Conservation (phyloP, 2,113 vertebrate genomes). For the Corvus moneduloides region DNA sequence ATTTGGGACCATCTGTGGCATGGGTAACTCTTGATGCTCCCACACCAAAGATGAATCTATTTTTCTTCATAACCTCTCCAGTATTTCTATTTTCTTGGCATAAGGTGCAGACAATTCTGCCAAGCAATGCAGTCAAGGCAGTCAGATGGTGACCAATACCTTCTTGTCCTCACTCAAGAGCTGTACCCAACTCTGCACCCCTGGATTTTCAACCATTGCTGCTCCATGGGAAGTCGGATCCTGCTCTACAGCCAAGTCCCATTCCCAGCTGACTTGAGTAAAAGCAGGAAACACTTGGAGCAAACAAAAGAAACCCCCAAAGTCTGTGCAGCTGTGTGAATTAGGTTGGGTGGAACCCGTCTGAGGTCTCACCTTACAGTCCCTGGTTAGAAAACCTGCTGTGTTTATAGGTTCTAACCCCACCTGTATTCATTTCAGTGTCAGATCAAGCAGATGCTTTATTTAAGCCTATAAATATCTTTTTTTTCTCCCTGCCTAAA, state of each 20-base stretch:
- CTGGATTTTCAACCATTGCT: not conserved
- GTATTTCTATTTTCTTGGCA: not conserved
- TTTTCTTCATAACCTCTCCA: not conserved
- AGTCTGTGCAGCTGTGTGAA: not conserved
- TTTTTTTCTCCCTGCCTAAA: not conserved
- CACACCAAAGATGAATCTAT: not conserved
- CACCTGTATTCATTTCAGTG: not conserved
- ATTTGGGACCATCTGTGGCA: not conserved
- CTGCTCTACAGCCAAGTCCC: not conserved
- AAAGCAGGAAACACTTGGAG: not conserved
- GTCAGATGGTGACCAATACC: not conserved
- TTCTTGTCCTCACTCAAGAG: not conserved
- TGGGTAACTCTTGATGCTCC: not conserved
- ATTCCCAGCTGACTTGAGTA: not conserved
- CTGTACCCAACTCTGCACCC: not conserved
- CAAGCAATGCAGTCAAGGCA: not conserved
- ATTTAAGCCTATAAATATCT: not conserved
- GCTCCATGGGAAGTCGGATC: not conserved
- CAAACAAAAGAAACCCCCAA: not conserved
- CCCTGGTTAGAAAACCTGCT: not conserved
- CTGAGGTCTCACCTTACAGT: not conserved
- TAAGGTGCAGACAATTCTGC: not conserved
- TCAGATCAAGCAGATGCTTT: not conserved
- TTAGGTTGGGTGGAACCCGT: not conserved
- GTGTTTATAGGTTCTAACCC: not conserved